These are phyloP conservation scores for Platyrinchus mystaceus DNA, from an alignment of 2,797 vertebrate species.

Conservation along the genomic window DNA sequence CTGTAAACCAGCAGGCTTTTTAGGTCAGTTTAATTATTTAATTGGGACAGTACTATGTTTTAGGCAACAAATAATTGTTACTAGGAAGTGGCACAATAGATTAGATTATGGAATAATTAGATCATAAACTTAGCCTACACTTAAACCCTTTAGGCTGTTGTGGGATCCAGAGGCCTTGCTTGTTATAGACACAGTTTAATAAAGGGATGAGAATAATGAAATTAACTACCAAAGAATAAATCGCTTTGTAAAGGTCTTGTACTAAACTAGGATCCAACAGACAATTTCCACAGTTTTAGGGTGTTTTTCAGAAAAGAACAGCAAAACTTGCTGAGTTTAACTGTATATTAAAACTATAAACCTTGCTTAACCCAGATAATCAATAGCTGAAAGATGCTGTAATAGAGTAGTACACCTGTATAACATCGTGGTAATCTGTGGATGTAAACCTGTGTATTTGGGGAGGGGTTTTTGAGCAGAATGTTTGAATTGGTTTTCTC, in stretches of 20 bases:
- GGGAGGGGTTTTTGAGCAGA: background rate
- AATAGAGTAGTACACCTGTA: background rate
- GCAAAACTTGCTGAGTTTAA: background rate
- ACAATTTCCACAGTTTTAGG: background rate
- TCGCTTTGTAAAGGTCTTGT: background rate
- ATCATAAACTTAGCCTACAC: background rate
- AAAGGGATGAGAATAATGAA: background rate
- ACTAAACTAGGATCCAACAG: background rate
- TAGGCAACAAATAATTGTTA: background rate
- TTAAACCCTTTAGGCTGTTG: slow-evolving; percentile 3
- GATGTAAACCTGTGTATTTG: background rate
- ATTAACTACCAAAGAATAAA: background rate
- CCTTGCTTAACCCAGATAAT: background rate
- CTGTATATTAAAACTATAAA: background rate
- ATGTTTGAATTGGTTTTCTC: background rate
- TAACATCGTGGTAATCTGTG: background rate
- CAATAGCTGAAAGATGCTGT: background rate
- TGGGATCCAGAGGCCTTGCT: background rate
- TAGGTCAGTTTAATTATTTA: slow-evolving; percentile 20
- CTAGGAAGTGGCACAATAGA: background rate
- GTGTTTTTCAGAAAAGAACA: background rate
- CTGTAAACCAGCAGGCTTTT: background rate
- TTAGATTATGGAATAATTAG: slow-evolving; percentile 28
- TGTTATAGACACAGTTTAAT: background rate
- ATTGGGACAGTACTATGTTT: background rate